These are phyloP conservation scores for Toxotes lorentzi DNA, from an alignment of 2,797 vertebrate genomes.

Conservation along the genomic window DNA sequence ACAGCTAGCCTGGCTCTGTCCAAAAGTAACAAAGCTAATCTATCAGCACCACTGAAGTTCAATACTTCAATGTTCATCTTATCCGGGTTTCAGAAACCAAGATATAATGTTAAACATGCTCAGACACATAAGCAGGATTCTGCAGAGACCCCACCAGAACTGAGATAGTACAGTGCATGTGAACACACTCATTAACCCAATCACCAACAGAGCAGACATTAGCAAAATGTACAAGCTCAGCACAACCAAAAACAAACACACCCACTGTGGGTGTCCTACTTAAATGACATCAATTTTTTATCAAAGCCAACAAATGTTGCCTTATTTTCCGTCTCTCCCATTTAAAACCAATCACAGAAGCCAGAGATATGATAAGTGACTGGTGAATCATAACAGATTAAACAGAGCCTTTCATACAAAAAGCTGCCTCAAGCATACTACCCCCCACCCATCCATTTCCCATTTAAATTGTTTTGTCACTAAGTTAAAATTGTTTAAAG, in stretches of 20 bases:
- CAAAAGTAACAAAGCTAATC: neutral
- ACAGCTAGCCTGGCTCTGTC: neutral
- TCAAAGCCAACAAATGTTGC: constrained; percentile 26
- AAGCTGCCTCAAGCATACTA: constrained; percentile 39
- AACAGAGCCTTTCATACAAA: constrained; percentile 27
- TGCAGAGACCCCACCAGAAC: neutral
- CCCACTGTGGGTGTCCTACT: constrained; percentile 38
- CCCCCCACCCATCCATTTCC: neutral
- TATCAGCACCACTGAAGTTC: neutral
- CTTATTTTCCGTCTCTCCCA: constrained; percentile 26
- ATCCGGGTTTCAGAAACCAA: neutral
- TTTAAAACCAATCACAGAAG: constrained; percentile 53
- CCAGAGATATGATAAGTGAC: constrained; percentile 31
- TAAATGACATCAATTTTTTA: constrained; percentile 44
- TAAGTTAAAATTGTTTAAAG: constrained; percentile 29
- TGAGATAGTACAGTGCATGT: neutral
- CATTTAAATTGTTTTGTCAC: constrained; percentile 13
- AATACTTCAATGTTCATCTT: neutral
- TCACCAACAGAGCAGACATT: constrained; percentile 35
- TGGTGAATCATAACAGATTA: constrained; percentile 46
- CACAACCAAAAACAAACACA: constrained; percentile 46
- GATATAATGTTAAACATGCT: neutral
- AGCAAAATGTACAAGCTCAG: constrained; percentile 39
- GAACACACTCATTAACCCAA: constrained; percentile 35
- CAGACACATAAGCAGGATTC: neutral